Evolutionary conservation across 2,113 vertebrate genomes (phyloP).

Genomic region (Eclectus roratus): DNA sequence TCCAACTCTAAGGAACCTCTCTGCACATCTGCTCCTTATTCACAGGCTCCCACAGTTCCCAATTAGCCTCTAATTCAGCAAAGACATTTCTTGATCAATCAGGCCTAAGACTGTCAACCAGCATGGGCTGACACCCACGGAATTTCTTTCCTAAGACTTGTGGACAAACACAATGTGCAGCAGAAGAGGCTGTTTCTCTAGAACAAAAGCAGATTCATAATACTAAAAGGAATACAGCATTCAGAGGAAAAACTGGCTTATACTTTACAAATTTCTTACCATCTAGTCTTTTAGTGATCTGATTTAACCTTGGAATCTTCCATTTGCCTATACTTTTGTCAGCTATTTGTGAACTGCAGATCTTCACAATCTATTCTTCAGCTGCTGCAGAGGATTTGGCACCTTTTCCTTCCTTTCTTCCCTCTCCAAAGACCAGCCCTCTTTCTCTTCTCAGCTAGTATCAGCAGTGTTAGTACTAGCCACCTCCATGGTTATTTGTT

Average conservation of each 20-base stretch:
- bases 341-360: not conserved
- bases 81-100: not conserved
- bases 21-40: accelerated
- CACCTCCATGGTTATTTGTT: not conserved
- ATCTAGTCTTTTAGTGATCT: not conserved
- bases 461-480: not conserved
- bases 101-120: not conserved
- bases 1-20: not conserved
- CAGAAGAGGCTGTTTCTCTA: not conserved
- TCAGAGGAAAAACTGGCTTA: not conserved
- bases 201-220: not conserved
- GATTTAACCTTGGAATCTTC: not conserved
- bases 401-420: not conserved
- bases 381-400: not conserved
- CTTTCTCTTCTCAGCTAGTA: not conserved
- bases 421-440: accelerated
- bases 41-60: not conserved
- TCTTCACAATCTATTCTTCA: not conserved
- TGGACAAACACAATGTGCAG: not conserved
- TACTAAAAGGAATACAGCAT: not conserved
- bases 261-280: not conserved
- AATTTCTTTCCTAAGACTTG: not conserved
- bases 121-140: accelerated
- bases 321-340: not conserved
- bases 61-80: not conserved